Evolutionary conservation across 2,113 vertebrate genomes (phyloP), one percentile per base, ranked within the genome.

Genomic region (Crocuta crocuta): DNA sequence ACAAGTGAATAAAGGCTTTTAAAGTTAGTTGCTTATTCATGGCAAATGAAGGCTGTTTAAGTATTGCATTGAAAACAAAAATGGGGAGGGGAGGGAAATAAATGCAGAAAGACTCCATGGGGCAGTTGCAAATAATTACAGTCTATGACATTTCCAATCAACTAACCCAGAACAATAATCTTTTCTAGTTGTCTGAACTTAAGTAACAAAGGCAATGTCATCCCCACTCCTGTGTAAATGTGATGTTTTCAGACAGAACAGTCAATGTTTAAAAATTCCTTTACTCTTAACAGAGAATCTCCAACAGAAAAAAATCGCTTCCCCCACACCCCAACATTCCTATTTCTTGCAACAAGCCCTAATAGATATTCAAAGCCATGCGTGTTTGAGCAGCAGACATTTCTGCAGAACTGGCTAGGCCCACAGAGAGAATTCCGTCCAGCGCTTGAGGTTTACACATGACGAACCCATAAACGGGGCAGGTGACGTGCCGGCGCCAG

Each of bases 1-100:
- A 93, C 28, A 39, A 81, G 74, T 35, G 5, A 33, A 78, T 58
- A 92, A 92, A 95, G 81, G 70, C 78, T 94, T 96, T 80, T 71
- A 92, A 93, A 91, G 58, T 55, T 92, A 65, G 50, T 19, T 94
- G 78, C 61, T 92, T 85, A 85, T 85, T 93, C 88, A 94, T 7
- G 50, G 81, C 53, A 78, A 84, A 98, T 3, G 43, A 92, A 91
- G 35, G 43, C 48, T 90, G 45, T 39, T 95, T 66, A 80, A 93
- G 55, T 16, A 73, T 0, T 4, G 0, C n/a, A 53, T 0, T 17
- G 45, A 95, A 85, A 92, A 55, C 39, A 96, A 53, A 68, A 24
- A 31, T 35, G 15, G 24, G 63, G 63, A 33, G 84, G 50, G 84
- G 48, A 55, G 33, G 26, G 79, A 66, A 91, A 43, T 16, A 81